A percentile compares a stretch with the other conserved stretches of the same genome.
phyloP scores from a whole-genome alignment of 1,140 invertebrate genomes.

The Helicoverpa armigera region DNA sequence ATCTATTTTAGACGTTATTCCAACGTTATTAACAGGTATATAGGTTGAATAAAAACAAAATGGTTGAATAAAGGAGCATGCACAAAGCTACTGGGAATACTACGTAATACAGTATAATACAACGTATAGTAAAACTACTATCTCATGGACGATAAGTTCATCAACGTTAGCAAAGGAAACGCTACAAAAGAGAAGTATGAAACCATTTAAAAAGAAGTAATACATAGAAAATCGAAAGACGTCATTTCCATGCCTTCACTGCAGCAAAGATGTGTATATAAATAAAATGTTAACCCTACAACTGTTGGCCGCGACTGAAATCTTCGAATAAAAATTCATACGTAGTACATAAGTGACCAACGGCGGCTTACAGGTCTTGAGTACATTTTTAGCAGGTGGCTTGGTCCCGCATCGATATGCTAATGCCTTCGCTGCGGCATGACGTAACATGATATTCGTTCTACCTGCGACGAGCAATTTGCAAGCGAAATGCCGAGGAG shows the following conservation, averaged over 20 bases:
- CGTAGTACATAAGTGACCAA: constrained; percentile 29
- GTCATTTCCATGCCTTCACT: neutral
- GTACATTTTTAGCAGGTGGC: constrained; percentile 57
- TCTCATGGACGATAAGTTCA: too few relatives aligned
- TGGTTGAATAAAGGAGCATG: too few relatives aligned
- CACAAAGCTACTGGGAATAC: too few relatives aligned
- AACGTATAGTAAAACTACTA: too few relatives aligned
- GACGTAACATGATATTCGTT: constrained; percentile 70
- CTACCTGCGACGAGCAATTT: constrained; percentile 73
- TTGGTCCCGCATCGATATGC: constrained; percentile 69
- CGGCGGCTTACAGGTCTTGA: constrained; percentile 46
- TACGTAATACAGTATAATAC: too few relatives aligned
- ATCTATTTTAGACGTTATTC: too few relatives aligned
- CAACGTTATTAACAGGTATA: neutral
- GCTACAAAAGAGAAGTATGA: too few relatives aligned
- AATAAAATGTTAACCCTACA: neutral
- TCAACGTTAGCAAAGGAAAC: too few relatives aligned
- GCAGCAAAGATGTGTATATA: neutral
- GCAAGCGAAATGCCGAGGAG: constrained; percentile 70
- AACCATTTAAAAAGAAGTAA: too few relatives aligned
- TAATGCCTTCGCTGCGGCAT: constrained; percentile 62
- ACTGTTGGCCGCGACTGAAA: neutral
- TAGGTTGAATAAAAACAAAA: neutral
- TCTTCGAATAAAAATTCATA: constrained; percentile 42
- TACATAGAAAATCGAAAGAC: neutral